phyloP scores from a whole-genome alignment of 2,797 vertebrate species.

The Strix occidentalis region DNA sequence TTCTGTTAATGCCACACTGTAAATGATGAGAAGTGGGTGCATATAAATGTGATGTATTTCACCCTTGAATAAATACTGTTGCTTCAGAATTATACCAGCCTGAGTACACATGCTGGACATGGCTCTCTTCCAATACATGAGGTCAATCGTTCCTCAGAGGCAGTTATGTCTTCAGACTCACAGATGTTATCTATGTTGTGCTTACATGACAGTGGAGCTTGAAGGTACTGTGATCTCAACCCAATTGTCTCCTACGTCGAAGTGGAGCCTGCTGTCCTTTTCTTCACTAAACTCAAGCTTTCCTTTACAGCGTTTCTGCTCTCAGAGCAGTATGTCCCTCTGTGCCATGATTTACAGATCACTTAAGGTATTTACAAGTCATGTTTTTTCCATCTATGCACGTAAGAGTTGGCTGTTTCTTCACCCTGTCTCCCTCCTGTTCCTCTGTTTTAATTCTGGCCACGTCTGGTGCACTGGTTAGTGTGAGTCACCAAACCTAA shows the following conservation, averaged over 20 bases:
- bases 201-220: neutral
- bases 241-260: neutral
- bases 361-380: neutral
- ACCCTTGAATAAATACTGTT: neutral
- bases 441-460: neutral
- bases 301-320: neutral
- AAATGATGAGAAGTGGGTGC: neutral
- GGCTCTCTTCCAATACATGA: neutral
- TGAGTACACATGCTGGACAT: neutral
- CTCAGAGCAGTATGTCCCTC: neutral
- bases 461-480: neutral
- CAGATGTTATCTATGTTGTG: neutral
- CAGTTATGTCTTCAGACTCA: neutral
- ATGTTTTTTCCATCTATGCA: neutral
- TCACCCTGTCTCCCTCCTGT: neutral
- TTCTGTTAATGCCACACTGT: neutral
- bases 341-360: constrained; percentile 3
- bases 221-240: neutral
- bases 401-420: neutral
- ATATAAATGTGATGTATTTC: neutral
- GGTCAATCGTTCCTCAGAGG: neutral
- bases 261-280: neutral
- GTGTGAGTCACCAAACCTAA: constrained; percentile 23
- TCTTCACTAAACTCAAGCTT: neutral
- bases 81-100: neutral